Percentiles rank a stretch among this genome's conserved stretches.
Conservation (phyloP, 92 coral and sea anemone genomes). For the Chrysogorgia sp. region DNA sequence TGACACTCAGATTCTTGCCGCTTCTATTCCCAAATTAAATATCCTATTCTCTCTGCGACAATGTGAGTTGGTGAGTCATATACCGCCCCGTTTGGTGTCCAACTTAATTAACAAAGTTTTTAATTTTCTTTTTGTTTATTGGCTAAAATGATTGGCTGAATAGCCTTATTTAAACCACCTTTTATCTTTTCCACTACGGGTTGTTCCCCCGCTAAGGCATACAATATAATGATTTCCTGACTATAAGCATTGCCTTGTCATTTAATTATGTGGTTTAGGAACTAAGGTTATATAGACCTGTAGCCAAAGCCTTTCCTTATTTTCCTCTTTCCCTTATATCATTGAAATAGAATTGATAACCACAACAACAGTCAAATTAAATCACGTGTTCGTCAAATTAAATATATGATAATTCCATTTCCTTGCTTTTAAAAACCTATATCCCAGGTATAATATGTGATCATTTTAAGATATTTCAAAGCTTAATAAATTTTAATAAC, state of each 20-base stretch:
- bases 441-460: background rate
- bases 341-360: background rate
- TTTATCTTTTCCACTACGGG: conserved; percentile 21
- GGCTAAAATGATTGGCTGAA: conserved; percentile 40
- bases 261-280: conserved; percentile 32
- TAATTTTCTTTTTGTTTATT: conserved; percentile 47
- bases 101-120: conserved; percentile 45
- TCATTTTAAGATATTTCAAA: too few species aligned
- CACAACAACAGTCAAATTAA: conserved; percentile 17
- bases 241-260: conserved; percentile 4
- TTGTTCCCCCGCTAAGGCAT: conserved; percentile 41
- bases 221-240: conserved; percentile 45
- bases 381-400: background rate
- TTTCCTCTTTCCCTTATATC: background rate
- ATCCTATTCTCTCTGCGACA: conserved; percentile 17
- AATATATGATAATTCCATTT: conserved; percentile 33
- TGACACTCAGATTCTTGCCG: conserved; percentile 28
- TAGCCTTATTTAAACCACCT: conserved; percentile 24
- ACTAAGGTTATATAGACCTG: background rate
- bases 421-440: background rate
- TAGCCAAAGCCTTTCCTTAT: conserved; percentile 19
- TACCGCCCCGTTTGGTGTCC: conserved; percentile 50
- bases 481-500: too few species aligned
- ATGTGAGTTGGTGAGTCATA: conserved; percentile 34
- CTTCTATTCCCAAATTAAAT: conserved; percentile 13